A percentile compares a stretch with the other conserved stretches of the same genome.
Evolutionary conservation across 1,140 invertebrate species (phyloP).

Genomic region (Drosophila neocordata): DNA sequence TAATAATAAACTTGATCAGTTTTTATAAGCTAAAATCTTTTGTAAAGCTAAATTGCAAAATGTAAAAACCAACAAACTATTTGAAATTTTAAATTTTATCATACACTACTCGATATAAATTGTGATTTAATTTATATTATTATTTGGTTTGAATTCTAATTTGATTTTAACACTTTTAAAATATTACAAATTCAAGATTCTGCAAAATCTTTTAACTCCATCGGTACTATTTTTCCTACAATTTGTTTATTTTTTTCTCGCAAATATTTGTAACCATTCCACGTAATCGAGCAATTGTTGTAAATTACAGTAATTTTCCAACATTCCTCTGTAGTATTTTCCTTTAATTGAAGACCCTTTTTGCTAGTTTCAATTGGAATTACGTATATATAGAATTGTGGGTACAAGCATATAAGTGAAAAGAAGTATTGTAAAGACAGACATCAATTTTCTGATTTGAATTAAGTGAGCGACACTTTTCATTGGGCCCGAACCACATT

Average conservation of each 20-base stretch:
- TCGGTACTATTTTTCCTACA: slow-evolving; percentile 19
- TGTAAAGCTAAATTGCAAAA: too few species aligned
- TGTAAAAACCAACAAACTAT: too few species aligned
- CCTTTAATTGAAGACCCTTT: slow-evolving; percentile 17
- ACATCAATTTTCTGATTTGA: slow-evolving; percentile 36
- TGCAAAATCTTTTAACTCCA: too few species aligned
- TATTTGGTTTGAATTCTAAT: too few species aligned
- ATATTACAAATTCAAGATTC: too few species aligned
- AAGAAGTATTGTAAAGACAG: slow-evolving; percentile 14
- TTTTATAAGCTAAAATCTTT: too few species aligned
- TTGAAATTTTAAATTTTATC: too few species aligned
- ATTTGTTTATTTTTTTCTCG: slow-evolving; percentile 15
- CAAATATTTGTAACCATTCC: slow-evolving; percentile 40
- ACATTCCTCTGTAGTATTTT: slow-evolving; percentile 22
- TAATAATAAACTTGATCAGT: too few species aligned
- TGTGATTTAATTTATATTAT: too few species aligned
- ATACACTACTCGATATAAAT: too few species aligned
- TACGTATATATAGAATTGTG: slow-evolving; percentile 14
- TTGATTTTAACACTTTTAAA: too few species aligned
- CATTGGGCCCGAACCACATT: slow-evolving; percentile 43
- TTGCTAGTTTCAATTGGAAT: slow-evolving; percentile 31
- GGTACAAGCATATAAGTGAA: not conserved
- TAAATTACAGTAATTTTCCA: slow-evolving; percentile 52
- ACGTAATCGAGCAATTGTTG: slow-evolving; percentile 31
- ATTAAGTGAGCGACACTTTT: slow-evolving; percentile 36